Evolutionary conservation across 2,113 vertebrate species (phyloP).

Genomic region (Entelurus aequoreus): DNA sequence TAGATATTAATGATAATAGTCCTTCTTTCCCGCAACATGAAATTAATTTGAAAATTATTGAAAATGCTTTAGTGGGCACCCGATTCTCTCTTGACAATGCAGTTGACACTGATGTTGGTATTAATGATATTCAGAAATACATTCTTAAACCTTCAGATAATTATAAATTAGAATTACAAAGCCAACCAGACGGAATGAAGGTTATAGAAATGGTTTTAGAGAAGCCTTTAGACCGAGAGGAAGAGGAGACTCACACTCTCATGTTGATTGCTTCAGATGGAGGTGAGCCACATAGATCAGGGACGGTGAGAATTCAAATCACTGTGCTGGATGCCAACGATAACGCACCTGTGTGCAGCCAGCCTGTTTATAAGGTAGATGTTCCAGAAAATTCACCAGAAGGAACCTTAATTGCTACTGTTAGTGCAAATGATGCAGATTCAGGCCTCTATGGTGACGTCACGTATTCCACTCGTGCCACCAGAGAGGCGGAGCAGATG

Average conservation of each 20-base stretch:
- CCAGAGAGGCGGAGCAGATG: conserved; percentile 25
- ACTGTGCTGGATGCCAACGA: conserved; percentile 66
- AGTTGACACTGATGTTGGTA: conserved; percentile 58
- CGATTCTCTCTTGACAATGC: conserved; percentile 52
- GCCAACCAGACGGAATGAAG: conserved; percentile 29
- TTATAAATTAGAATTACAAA: conserved; percentile 60
- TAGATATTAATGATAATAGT: conserved; percentile 68
- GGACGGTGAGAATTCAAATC: conserved; percentile 57
- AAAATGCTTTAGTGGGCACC: conserved; percentile 30
- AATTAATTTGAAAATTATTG: conserved; percentile 47
- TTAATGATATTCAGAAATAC: conserved; percentile 63
- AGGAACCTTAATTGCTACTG: conserved; percentile 46
- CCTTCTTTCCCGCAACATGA: conserved; percentile 53
- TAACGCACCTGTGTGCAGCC: conserved; percentile 61
- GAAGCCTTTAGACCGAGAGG: conserved; percentile 61
- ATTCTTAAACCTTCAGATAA: conserved; percentile 37
- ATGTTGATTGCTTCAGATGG: conserved; percentile 63
- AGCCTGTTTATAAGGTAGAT: conserved; percentile 59
- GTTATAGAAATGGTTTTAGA: conserved; percentile 62
- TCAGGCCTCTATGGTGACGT: conserved; percentile 55
- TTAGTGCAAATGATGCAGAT: conserved; percentile 62
- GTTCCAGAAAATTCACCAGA: conserved; percentile 47
- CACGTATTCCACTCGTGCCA: conserved; percentile 29
- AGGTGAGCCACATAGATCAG: conserved; percentile 63
- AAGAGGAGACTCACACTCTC: conserved; percentile 46